Base-by-base conservation (phyloP, 2,888 invertebrate genomes). In the Shargacucullia verbasci region DNA sequence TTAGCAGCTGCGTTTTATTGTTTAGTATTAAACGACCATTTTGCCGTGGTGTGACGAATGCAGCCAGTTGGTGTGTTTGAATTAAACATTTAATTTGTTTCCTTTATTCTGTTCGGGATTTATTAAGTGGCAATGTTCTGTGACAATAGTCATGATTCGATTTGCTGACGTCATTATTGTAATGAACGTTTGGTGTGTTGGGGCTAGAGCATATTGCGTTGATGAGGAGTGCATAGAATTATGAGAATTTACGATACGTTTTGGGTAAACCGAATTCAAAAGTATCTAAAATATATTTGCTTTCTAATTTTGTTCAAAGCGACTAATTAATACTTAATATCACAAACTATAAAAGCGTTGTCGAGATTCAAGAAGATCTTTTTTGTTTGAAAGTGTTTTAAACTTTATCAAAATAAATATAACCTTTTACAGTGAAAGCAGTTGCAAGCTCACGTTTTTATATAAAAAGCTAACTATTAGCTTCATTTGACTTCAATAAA, bases 51-150 rank as follows among this genome's bases (percentile, higher is more conserved):
- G 87, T 87, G 84, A 81, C 90, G 84, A 89, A 90, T 86, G 57
- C 58, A 80, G 78, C 82, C 91, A 89, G 91, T 91, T 91, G 91
- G 88, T 85, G 74, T 83, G 72, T 85, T 86, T 89, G 89, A 90
- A 92, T 91, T 87, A 89, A 88, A 91, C 88, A 88, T 92, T 92
- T 91, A 91, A 92, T 92, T 91, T 90, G 91, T 90, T 91, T 91
- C 81, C 84, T 85, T 89, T 90, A 83, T 89, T 83, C 81, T 62
- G 64, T 78, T 79, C 59, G 74, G 84, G 83, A 86, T 89, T 83
- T 82, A 86, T 88, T 83, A 82, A 74, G 80, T 76, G 78, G 68
- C 62, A 72, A 67, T 82, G 82, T 82, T 76, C 78, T 73, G 73
- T 59, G 78, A 83, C 83, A 84, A 84, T 79, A 78, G 79, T 70